These are phyloP conservation scores for Brachynemurus nebulosus DNA, from an alignment of 2,888 invertebrate genomes.

Conservation along the genomic window DNA sequence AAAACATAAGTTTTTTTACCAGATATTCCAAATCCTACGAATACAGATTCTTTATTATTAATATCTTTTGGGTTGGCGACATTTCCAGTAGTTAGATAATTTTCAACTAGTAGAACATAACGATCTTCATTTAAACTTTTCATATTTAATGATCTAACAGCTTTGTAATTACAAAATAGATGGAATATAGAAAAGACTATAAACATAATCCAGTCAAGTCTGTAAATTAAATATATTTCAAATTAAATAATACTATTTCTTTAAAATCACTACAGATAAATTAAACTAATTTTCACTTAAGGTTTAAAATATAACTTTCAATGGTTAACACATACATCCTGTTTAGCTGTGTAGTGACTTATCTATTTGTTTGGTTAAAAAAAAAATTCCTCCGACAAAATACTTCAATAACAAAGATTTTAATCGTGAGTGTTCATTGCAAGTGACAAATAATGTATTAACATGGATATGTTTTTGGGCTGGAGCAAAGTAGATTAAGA, in stretches of 20 bases:
- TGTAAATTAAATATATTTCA: slow-evolving; percentile 28
- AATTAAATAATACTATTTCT: background rate
- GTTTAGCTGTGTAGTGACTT: too few relatives aligned
- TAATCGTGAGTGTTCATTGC: too few relatives aligned
- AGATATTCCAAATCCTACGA: slow-evolving; percentile 37
- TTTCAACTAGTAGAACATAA: slow-evolving; percentile 51
- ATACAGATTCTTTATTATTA: slow-evolving; percentile 59
- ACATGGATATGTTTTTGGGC: too few relatives aligned
- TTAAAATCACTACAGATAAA: too few relatives aligned
- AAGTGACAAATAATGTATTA: too few relatives aligned
- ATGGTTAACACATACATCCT: too few relatives aligned
- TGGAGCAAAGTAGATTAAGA: too few relatives aligned
- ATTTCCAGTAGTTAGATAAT: slow-evolving; percentile 46
- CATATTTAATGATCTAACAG: slow-evolving; percentile 68
- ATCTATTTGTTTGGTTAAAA: too few relatives aligned
- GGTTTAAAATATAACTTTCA: too few relatives aligned
- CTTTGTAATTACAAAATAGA: slow-evolving; percentile 74
- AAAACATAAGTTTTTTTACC: slow-evolving; percentile 24
- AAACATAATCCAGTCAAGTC: slow-evolving; percentile 62
- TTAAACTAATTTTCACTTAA: too few relatives aligned
- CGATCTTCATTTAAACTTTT: slow-evolving; percentile 70
- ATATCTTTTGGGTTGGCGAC: slow-evolving; percentile 48
- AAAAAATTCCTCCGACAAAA: too few relatives aligned
- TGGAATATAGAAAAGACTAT: slow-evolving; percentile 61
- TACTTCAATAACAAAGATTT: too few relatives aligned